Conservation (phyloP, 2,888 invertebrate species). For the Stenolophus ochropezus region DNA sequence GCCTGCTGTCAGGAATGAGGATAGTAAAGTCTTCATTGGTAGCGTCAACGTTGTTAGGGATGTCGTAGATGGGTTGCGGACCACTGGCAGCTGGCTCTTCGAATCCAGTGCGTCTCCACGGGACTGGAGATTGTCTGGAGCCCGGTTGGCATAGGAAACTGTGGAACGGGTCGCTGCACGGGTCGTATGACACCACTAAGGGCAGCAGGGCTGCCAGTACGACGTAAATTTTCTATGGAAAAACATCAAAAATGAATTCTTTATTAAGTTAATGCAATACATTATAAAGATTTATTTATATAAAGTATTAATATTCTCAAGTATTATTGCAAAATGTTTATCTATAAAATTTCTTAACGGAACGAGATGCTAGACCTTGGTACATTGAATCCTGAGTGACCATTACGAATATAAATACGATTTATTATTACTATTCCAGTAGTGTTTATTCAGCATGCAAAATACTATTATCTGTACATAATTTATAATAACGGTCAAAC, state of each 20-base stretch:
- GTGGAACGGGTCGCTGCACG: constrained; percentile 57
- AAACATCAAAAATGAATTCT: not conserved
- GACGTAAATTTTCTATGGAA: not conserved
- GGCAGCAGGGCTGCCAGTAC: constrained; percentile 18
- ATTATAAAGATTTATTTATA: not conserved
- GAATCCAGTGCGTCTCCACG: constrained; percentile 54
- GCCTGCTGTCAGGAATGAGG: constrained; percentile 36
- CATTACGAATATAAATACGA: not conserved
- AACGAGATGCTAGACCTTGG: not conserved
- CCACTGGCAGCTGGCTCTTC: constrained; percentile 47
- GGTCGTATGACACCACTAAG: constrained; percentile 41
- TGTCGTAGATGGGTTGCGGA: not conserved
- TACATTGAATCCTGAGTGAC: not conserved
- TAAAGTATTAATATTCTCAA: not conserved
- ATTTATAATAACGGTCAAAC: not conserved
- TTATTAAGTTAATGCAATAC: no score
- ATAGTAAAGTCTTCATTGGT: constrained; percentile 53
- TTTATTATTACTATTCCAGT: not conserved
- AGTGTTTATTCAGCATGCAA: not conserved
- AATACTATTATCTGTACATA: not conserved
- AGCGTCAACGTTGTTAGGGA: constrained; percentile 42
- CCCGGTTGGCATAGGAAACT: constrained; percentile 56
- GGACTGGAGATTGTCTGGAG: constrained; percentile 2
- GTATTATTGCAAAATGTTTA: not conserved
- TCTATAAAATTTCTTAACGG: not conserved